phyloP scores from a whole-genome alignment of 2,113 vertebrate genomes.

The Oreochromis niloticus region DNA sequence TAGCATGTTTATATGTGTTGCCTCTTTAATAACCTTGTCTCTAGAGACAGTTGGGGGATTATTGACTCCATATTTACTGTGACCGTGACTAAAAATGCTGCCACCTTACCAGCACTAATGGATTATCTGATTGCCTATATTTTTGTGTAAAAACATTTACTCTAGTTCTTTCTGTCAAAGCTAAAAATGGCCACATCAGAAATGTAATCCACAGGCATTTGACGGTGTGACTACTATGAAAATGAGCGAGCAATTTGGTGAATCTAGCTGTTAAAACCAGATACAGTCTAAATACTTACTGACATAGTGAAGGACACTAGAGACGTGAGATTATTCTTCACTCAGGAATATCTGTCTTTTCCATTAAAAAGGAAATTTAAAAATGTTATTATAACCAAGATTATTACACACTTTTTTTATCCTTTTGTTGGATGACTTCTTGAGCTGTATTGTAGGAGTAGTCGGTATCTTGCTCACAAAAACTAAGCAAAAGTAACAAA shows the following conservation, averaged over 20 bases:
- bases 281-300: background rate
- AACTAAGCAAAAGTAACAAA: background rate
- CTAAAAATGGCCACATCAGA: background rate
- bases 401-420: background rate
- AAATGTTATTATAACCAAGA: background rate
- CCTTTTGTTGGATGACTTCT: background rate
- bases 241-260: background rate
- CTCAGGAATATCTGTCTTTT: background rate
- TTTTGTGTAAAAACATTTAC: background rate
- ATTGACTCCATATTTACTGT: background rate
- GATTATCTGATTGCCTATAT: background rate
- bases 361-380: background rate
- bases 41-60: background rate
- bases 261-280: background rate
- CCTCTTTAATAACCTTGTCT: background rate
- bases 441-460: background rate
- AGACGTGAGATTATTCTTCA: background rate
- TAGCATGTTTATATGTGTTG: background rate
- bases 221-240: background rate
- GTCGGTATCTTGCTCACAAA: background rate
- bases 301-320: background rate
- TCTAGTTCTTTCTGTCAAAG: background rate
- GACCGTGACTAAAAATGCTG: background rate
- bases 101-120: background rate
- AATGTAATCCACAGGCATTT: background rate